Base-by-base conservation (phyloP, 2,113 vertebrate species). In the Phrynosoma platyrhinos region DNA sequence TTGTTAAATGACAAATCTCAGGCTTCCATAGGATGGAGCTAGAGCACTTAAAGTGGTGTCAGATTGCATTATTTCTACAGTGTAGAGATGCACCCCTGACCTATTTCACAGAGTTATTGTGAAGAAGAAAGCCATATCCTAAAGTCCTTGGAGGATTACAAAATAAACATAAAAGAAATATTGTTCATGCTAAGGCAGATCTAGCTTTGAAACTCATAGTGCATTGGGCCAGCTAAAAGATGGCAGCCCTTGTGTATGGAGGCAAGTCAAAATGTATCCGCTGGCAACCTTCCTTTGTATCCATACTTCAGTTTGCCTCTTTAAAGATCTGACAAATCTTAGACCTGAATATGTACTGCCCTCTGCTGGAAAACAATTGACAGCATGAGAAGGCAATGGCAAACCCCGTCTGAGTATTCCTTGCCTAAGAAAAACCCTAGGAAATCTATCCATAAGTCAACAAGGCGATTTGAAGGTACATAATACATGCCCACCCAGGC, bases 321-420 rank as follows among this genome's bases (percentile, higher is more conserved):
- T 58, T 77, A 82, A 69, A n/a, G 7, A 66, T 42, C 55, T 76
- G 21, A 9, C 40, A 27, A 20, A 71, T 53, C 68, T 55, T 47
- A 77, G 30, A 68, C 58, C 42, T 82, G 14, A 66, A 30, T 16
- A 16, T 36, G 55, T 83, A 58, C 74, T 58, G 87, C 87, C 87
- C 74, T 83, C 87, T 83, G 32, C 58, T 69, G 87, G 87, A 55
- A 20, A 9, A 5, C 16, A 40, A 40, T 68, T 36, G 64, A n/a
- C 21, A 66, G 21, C 14, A 18, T 18, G 18, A 4, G 58, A 62
- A 62, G 4, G 58, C 58, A 62, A 58, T 16, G 14, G 55, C 55
- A 14, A 58, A 16, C 13, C 53, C 1, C 53, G n/a, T 71, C 13
- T 79, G 52, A 7, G 18, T 53, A 53, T 30, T 30, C 27, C 47